These are phyloP conservation scores for Candidula unifasciata DNA, from an alignment of 2,888 invertebrate species.

Conservation along the genomic window DNA sequence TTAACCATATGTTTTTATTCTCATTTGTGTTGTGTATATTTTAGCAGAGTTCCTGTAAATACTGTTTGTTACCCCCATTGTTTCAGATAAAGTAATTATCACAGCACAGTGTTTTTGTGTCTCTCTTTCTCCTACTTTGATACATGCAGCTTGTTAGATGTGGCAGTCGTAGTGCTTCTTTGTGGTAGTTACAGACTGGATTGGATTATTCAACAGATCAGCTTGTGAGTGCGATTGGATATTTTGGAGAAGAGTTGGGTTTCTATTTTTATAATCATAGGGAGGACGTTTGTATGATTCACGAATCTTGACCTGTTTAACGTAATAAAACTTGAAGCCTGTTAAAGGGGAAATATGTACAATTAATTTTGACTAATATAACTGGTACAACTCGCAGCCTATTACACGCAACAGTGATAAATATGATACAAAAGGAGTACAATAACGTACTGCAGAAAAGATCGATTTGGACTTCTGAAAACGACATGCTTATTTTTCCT, in stretches of 20 bases:
- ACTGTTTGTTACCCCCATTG: constrained; percentile 37
- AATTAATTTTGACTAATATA: no score
- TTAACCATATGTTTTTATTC: constrained; percentile 32
- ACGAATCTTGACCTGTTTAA: no score
- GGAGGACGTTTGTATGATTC: no score
- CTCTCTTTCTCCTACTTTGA: neutral
- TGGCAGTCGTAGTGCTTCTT: neutral
- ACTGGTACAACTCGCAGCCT: no score
- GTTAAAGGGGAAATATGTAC: no score
- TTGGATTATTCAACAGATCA: no score
- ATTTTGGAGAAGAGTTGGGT: no score
- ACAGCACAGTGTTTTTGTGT: neutral
- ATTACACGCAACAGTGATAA: no score
- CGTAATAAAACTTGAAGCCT: no score
- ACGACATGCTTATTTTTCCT: neutral
- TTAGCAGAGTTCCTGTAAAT: constrained; percentile 51
- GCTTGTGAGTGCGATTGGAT: no score
- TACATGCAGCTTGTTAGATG: neutral
- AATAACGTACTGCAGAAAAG: neutral
- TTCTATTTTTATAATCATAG: no score
- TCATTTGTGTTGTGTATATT: constrained; percentile 46
- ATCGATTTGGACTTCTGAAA: neutral
- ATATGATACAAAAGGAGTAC: neutral
- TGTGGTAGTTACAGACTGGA: neutral
- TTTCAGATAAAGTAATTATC: constrained; percentile 19